Conservation (phyloP, 1,140 invertebrate species). For the Ostrea edulis region DNA sequence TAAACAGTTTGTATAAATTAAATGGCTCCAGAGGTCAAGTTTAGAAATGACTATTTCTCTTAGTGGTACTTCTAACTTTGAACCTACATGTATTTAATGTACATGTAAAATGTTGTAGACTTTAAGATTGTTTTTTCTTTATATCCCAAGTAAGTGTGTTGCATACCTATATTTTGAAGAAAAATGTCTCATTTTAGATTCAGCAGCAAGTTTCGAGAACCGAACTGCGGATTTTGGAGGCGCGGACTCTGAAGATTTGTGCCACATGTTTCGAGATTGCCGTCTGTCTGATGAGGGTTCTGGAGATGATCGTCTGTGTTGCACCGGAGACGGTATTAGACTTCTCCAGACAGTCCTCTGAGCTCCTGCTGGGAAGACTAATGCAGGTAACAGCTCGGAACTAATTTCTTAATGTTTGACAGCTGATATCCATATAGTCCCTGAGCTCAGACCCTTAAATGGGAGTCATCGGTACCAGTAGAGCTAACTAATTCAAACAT, state of each 20-base stretch:
- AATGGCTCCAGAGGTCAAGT: too few relatives aligned
- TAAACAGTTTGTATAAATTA: too few relatives aligned
- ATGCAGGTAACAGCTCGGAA: conserved; percentile 82
- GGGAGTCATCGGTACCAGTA: too few relatives aligned
- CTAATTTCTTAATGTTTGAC: not conserved
- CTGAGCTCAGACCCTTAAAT: too few relatives aligned
- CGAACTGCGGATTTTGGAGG: conserved; percentile 82
- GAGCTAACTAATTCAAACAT: too few relatives aligned
- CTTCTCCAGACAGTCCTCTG: conserved; percentile 82
- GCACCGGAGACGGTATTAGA: conserved; percentile 84
- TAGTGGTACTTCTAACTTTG: too few relatives aligned
- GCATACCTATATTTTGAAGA: not conserved
- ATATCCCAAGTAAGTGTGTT: too few relatives aligned
- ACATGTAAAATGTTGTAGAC: too few relatives aligned
- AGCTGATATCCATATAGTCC: too few relatives aligned
- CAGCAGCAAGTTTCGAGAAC: conserved; percentile 68
- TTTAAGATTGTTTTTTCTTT: too few relatives aligned
- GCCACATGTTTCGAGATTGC: conserved; percentile 90
- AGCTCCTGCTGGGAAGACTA: conserved; percentile 84
- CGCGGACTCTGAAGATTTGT: conserved; percentile 90
- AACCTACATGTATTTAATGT: too few relatives aligned
- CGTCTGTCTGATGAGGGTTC: conserved; percentile 86
- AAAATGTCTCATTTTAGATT: conserved; percentile 63
- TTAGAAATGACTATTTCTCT: too few relatives aligned
- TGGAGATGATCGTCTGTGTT: conserved; percentile 89